These are phyloP conservation scores for Sebastes hopkinsi DNA, from an alignment of 2,797 vertebrate genomes.

Conservation along the genomic window DNA sequence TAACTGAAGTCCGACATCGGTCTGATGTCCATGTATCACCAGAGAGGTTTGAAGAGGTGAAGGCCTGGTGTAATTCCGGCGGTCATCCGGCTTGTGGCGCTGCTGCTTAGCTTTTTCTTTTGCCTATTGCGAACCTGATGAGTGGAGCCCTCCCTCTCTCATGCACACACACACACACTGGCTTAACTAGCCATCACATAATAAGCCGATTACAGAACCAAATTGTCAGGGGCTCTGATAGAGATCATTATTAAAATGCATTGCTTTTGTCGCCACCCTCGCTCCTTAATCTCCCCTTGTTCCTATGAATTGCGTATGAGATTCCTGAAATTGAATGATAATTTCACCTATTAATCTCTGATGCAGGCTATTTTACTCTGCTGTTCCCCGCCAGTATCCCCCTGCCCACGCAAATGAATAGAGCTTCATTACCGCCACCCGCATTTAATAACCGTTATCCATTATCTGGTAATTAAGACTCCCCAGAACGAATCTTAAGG, in stretches of 20 bases:
- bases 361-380: conserved; percentile 94
- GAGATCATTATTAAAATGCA: conserved; percentile 94
- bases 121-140: conserved; percentile 24
- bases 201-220: conserved; percentile 90
- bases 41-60: background rate
- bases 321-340: conserved; percentile 99
- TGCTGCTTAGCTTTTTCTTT: conserved; percentile 46
- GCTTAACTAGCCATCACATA: conserved; percentile 92
- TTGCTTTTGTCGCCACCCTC: conserved; percentile 90
- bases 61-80: conserved; percentile 24
- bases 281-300: conserved; percentile 95
- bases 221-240: conserved; percentile 87
- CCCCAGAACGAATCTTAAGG: conserved; percentile 96
- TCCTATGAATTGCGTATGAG: conserved; percentile 97
- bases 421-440: conserved; percentile 95
- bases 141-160: conserved; percentile 5
- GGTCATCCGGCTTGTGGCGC: conserved; percentile 53
- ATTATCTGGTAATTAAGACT: conserved; percentile 99
- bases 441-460: conserved; percentile 99
- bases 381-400: conserved; percentile 68
- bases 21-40: background rate
- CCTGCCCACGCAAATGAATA: conserved; percentile 93
- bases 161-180: conserved; percentile 66
- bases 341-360: conserved; percentile 99
- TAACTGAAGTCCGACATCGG: no score